A percentile compares a stretch with the other conserved stretches of the same genome.
phyloP scores from a whole-genome alignment of 2,797 vertebrate genomes.

The Pantherophis vulpinus region DNA sequence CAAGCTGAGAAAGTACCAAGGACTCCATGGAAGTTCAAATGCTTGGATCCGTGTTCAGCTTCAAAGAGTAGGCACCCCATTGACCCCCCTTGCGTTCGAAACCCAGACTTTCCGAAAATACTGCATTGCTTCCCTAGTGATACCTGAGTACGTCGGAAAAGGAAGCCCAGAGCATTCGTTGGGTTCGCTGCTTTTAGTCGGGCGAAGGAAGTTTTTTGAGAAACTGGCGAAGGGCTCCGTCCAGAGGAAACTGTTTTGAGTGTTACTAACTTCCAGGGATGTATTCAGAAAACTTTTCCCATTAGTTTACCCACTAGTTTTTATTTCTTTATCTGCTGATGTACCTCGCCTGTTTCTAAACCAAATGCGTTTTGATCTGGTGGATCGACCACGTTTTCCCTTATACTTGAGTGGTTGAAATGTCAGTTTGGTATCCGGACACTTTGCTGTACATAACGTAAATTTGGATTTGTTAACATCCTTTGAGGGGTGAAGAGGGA shows the following conservation, averaged over 20 bases:
- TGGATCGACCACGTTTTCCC: background rate
- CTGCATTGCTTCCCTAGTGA: conserved; percentile 21
- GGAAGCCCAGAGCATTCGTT: conserved; percentile 14
- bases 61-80: conserved; percentile 13
- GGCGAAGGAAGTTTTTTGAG: conserved; percentile 10
- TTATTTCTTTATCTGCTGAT: background rate
- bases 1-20: background rate
- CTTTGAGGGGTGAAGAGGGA: background rate
- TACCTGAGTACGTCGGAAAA: conserved; percentile 10
- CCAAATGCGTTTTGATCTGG: background rate
- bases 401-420: background rate
- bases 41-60: conserved; percentile 51
- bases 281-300: too few species aligned
- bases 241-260: background rate
- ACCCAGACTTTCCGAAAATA: conserved; percentile 39
- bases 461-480: background rate
- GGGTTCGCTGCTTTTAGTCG: background rate
- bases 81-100: conserved; percentile 24
- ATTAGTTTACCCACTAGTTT: background rate
- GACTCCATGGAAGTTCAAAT: conserved; percentile 57
- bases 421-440: background rate
- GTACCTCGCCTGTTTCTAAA: background rate
- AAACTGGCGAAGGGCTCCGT: background rate
- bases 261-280: background rate
- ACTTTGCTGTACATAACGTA: background rate